phyloP scores from a whole-genome alignment of 2,797 vertebrate genomes.

The Liparis tanakae region DNA sequence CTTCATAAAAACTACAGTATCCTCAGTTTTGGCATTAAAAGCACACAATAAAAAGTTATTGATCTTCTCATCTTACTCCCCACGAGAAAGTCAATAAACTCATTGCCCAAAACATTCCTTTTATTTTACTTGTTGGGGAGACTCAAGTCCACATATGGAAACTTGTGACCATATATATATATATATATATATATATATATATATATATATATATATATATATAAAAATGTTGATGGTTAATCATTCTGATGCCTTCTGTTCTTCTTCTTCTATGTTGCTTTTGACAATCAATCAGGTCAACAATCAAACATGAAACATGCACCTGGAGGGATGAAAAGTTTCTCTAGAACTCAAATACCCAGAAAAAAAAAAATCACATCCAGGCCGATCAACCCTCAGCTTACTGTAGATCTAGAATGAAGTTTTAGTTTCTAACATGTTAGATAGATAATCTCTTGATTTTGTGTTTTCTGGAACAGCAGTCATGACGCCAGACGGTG shows the following conservation, averaged over 20 bases:
- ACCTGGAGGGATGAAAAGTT: neutral
- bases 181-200: too few relatives aligned
- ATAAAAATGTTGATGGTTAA: too few relatives aligned
- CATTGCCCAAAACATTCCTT: neutral
- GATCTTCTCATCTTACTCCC: neutral
- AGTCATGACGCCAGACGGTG: constrained; percentile 51
- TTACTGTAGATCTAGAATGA: neutral
- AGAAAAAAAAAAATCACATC: neutral
- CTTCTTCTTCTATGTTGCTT: neutral
- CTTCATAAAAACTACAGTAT: neutral
- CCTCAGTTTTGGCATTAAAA: neutral
- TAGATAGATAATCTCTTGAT: neutral
- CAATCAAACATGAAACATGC: neutral
- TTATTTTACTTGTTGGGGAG: neutral
- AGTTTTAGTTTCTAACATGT: neutral
- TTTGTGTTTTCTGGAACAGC: neutral
- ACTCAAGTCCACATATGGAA: neutral
- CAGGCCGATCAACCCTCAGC: neutral
- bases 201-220: too few relatives aligned
- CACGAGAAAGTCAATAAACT: neutral
- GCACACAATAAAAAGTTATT: neutral
- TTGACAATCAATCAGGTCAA: neutral
- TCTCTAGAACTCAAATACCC: neutral
- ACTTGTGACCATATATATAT: too few relatives aligned
- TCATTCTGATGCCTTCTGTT: neutral